Evolutionary conservation across 2,888 invertebrate species (phyloP).

Genomic region (Abscondita cerata): DNA sequence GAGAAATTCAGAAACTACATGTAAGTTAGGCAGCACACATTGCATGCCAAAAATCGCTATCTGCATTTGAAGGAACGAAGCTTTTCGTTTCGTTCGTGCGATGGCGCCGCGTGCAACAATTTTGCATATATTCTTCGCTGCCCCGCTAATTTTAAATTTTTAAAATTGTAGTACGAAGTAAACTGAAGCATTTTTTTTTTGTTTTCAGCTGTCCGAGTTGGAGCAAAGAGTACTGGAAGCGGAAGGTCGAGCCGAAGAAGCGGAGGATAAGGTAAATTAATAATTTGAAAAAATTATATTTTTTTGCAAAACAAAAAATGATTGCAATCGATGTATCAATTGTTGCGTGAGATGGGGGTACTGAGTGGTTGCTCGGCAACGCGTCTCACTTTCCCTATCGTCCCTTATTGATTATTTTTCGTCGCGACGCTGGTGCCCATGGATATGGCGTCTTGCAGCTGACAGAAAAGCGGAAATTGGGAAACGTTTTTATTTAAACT

Average conservation of each 20-base stretch:
- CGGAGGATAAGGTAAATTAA: constrained; percentile 87
- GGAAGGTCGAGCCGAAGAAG: constrained; percentile 90
- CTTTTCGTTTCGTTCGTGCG: not conserved
- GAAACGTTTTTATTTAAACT: constrained; percentile 41
- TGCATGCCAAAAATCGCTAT: not conserved
- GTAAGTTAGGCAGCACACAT: constrained; percentile 21
- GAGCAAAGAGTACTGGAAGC: constrained; percentile 93
- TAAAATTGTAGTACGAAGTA: not conserved
- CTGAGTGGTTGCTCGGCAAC: constrained; percentile 54
- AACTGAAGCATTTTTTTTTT: constrained; percentile 47
- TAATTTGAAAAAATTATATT: constrained; percentile 9
- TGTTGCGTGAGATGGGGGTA: constrained; percentile 39
- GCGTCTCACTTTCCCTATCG: constrained; percentile 58
- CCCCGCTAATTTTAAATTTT: not conserved
- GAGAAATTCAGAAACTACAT: too few species aligned
- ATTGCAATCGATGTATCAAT: constrained; percentile 22
- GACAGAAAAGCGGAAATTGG: constrained; percentile 52
- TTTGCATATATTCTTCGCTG: not conserved
- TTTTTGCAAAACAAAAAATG: constrained; percentile 13
- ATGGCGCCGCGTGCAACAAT: constrained; percentile 14
- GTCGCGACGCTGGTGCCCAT: constrained; percentile 56
- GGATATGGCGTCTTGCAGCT: constrained; percentile 59
- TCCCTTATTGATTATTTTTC: constrained; percentile 60
- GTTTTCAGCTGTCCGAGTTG: constrained; percentile 89
- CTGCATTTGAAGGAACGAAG: not conserved